Percentiles rank a stretch among this genome's conserved stretches.
Evolutionary conservation across 2,113 vertebrate species (phyloP).

Genomic region (Passer montanus): DNA sequence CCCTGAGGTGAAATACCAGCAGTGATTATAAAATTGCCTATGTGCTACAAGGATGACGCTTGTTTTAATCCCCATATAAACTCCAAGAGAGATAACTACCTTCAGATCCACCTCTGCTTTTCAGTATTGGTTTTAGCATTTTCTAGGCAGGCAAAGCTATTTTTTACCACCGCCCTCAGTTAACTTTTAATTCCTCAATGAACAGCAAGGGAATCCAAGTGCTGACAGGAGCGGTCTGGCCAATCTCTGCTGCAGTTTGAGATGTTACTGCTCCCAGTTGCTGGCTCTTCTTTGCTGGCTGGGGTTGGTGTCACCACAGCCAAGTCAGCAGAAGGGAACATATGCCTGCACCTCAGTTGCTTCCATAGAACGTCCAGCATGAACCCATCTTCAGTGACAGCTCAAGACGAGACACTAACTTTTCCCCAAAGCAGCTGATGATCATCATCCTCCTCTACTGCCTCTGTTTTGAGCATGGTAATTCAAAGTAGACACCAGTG

Average conservation of each 20-base stretch:
- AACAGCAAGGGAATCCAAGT: slow-evolving; percentile 45
- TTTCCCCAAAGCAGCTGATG: not conserved
- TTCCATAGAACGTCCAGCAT: slow-evolving; percentile 24
- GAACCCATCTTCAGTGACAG: not conserved
- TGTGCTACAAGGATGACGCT: not conserved
- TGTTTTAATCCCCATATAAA: slow-evolving; percentile 13
- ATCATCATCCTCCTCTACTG: not conserved
- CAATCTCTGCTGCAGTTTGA: slow-evolving; percentile 47
- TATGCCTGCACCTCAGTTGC: slow-evolving; percentile 44
- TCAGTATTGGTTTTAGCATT: not conserved
- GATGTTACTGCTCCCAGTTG: slow-evolving; percentile 61
- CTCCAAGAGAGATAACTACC: slow-evolving; percentile 1
- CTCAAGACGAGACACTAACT: not conserved
- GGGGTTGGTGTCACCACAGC: not conserved
- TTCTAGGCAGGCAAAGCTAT: slow-evolving; percentile 45
- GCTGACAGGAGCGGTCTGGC: slow-evolving; percentile 57
- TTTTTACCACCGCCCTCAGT: slow-evolving; percentile 46
- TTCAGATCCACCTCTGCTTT: slow-evolving; percentile 54
- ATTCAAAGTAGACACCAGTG: not conserved
- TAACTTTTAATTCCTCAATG: slow-evolving; percentile 60
- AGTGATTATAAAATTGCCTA: slow-evolving; percentile 14
- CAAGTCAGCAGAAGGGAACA: slow-evolving; percentile 60
- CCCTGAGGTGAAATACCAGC: slow-evolving; percentile 18
- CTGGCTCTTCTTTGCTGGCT: slow-evolving; percentile 51
- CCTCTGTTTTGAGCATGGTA: not conserved